Base-by-base conservation (phyloP, 1,140 invertebrate species). In the Conus ventricosus region DNA sequence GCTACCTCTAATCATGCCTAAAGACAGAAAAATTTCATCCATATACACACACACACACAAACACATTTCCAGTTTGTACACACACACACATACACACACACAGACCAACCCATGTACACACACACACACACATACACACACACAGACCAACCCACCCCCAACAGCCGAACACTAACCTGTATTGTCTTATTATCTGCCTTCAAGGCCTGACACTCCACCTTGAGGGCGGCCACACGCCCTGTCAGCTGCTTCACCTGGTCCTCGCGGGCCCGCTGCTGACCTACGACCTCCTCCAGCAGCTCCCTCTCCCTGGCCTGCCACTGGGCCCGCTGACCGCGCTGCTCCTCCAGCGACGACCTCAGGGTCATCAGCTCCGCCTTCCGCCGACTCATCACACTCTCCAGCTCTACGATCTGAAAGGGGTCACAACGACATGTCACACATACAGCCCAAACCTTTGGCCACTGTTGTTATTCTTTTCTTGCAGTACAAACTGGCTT, bases 291-390 rank as follows among this genome's bases (percentile, higher is more conserved):
- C 4, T 83, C 55, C 88, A 88, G 85, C 15, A 89, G 81, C n/a
- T 88, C 83, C 57, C 20, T 10, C 81, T 83, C 51, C 51, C 81
- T 10, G 6, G 81, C 54, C 81, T 20, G 53, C 51, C 25, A 53
- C 54, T 83, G 15, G 10, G 15, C 55, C 7, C 81, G 81, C 51
- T 57, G 81, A 57, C 51, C 8, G 10, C 20, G n/a, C 15, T 83
- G 81, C 23, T 83, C 53, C 15, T 54, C 55, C 7, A 83, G 53
- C 8, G 81, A 13, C 25, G 81, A 83, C 17, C 55, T 17, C 10
- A 83, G 55, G 8, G 81, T 85, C 78, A 87, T 86, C n/a, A 89
- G 82, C 60, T 89, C 90, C 55, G 57, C 25, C 81, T 90, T 90
- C 23, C 89, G 85, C 54, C 85, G n/a, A 20, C 87, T 83, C 51